These are phyloP conservation scores for Jordanella pulchra DNA, from an alignment of 2,797 vertebrate genomes.

Conservation along the genomic window DNA sequence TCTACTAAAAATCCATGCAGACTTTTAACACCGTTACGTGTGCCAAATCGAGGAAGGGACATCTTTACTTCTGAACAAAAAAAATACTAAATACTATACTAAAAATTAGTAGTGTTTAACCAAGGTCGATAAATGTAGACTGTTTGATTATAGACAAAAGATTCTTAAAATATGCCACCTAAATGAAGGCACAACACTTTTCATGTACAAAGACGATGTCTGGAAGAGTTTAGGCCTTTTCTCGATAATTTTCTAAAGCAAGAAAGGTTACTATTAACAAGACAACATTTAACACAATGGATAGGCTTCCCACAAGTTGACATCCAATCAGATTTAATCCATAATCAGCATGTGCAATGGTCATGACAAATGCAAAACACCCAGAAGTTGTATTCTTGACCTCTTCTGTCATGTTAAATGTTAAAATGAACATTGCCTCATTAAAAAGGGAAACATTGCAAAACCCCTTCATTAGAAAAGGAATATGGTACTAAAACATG, in stretches of 20 bases:
- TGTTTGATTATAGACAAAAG: neutral
- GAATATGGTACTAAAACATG: too few relatives aligned
- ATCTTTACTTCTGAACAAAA: neutral
- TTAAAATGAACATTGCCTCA: too few relatives aligned
- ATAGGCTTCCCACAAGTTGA: too few relatives aligned
- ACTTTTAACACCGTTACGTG: neutral
- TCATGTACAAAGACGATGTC: neutral
- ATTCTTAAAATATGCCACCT: neutral
- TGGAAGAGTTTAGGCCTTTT: too few relatives aligned
- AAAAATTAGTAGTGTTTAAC: neutral
- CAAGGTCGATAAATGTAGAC: neutral
- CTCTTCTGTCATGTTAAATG: too few relatives aligned
- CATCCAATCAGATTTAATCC: neutral
- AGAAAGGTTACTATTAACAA: neutral
- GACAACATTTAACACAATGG: neutral
- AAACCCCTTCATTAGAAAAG: too few relatives aligned
- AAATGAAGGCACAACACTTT: neutral
- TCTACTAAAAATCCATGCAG: slow-evolving; percentile 15
- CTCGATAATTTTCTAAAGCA: neutral
- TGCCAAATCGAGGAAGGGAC: neutral
- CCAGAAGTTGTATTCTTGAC: too few relatives aligned
- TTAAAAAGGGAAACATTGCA: too few relatives aligned
- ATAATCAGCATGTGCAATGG: neutral
- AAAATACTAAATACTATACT: too few relatives aligned
- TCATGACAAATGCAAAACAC: too few relatives aligned